phyloP scores from a whole-genome alignment of 1,140 invertebrate genomes.

The Holotrichia oblita region DNA sequence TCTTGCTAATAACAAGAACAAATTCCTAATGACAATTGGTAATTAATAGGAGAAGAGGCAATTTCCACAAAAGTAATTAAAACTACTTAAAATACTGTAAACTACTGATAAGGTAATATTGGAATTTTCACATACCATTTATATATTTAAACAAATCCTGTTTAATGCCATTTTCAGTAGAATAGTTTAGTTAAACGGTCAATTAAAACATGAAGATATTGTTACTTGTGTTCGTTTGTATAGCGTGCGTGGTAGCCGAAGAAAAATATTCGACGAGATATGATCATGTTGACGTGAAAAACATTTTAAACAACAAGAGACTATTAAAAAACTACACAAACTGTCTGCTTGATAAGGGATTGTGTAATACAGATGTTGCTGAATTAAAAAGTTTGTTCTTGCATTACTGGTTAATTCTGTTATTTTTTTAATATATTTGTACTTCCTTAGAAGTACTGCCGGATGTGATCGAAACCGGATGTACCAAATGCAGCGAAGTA shows the following conservation, averaged over 20 bases:
- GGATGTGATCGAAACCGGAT: slow-evolving; percentile 73
- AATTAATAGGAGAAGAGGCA: neutral
- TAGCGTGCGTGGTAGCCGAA: slow-evolving; percentile 46
- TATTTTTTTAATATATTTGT: slow-evolving; percentile 43
- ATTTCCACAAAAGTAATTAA: neutral
- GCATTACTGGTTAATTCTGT: neutral
- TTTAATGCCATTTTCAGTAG: neutral
- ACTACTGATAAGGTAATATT: neutral
- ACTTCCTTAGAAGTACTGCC: slow-evolving; percentile 62
- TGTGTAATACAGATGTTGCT: slow-evolving; percentile 75
- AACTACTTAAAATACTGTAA: neutral
- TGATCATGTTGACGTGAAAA: slow-evolving; percentile 75
- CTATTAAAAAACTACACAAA: slow-evolving; percentile 72
- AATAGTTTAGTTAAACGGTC: neutral
- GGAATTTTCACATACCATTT: neutral
- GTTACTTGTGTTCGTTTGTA: neutral
- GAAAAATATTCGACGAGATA: slow-evolving; percentile 76
- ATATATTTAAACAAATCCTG: neutral
- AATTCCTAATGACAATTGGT: neutral
- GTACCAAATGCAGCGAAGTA: slow-evolving; percentile 71
- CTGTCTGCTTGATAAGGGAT: slow-evolving; percentile 73
- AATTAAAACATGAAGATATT: neutral
- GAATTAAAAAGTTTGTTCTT: slow-evolving; percentile 73
- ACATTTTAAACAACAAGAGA: slow-evolving; percentile 73
- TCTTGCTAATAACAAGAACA: no score